Evolutionary conservation across 2,797 vertebrate species (phyloP).

Genomic region (Meda fulgida): DNA sequence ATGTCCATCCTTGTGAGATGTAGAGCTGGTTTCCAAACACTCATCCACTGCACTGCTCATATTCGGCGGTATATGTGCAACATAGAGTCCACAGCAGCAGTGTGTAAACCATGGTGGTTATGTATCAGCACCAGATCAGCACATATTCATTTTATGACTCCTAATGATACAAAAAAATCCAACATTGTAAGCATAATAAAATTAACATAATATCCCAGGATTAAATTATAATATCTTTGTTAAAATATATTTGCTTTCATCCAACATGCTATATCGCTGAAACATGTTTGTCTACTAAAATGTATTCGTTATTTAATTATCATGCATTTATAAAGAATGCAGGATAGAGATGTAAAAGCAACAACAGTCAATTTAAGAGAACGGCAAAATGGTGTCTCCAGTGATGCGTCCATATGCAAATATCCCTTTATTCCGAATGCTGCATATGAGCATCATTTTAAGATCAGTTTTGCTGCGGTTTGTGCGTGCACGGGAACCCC

Average conservation of each 20-base stretch:
- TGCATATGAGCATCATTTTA: constrained; percentile 2
- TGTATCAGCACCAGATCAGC: neutral
- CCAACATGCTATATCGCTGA: neutral
- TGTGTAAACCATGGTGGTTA: neutral
- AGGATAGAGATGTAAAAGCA: neutral
- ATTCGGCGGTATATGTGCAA: neutral
- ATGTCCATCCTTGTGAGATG: neutral
- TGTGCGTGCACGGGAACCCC: constrained; percentile 52
- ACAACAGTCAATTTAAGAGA: neutral
- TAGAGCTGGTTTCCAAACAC: neutral
- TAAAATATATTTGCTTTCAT: neutral
- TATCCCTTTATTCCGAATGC: neutral
- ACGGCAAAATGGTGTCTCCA: constrained; percentile 32
- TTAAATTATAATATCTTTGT: neutral
- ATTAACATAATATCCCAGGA: neutral
- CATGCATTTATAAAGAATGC: constrained; percentile 17
- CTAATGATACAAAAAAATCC: neutral
- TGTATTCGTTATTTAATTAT: neutral
- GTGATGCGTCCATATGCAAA: neutral
- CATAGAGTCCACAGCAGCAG: neutral
- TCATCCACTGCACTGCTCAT: neutral
- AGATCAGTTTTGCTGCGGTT: constrained; percentile 32
- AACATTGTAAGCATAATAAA: neutral
- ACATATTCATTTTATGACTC: neutral
- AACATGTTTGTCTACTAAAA: too few relatives aligned